Evolutionary conservation across 2,797 vertebrate species (phyloP).

Genomic region (Eospalax fontanierii): DNA sequence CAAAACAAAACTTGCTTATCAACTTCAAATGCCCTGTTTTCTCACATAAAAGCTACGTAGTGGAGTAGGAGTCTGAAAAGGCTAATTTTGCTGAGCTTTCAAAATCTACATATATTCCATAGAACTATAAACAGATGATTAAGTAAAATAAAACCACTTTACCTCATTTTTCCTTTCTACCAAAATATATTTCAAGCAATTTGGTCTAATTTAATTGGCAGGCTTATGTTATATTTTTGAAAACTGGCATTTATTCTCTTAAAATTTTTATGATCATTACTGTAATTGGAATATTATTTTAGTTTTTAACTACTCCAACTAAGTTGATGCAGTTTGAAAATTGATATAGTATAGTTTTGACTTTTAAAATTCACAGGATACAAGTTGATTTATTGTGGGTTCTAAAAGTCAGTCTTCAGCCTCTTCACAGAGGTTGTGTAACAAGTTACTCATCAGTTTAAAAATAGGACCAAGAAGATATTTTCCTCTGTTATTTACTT

Average conservation of each 20-base stretch:
- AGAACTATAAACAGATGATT: constrained; percentile 27
- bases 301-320: constrained; percentile 26
- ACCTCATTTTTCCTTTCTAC: constrained; percentile 60
- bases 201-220: constrained; percentile 45
- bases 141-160: constrained; percentile 58
- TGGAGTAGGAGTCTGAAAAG: constrained; percentile 5
- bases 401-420: neutral
- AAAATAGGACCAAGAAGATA: constrained; percentile 23
- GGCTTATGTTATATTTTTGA: constrained; percentile 65
- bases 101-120: constrained; percentile 13
- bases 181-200: constrained; percentile 50
- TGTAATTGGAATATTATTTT: constrained; percentile 51
- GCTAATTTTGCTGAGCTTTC: constrained; percentile 16
- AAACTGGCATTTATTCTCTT: constrained; percentile 65
- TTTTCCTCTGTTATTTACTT: too few relatives aligned
- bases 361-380: constrained; percentile 44
- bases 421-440: constrained; percentile 6
- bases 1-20: constrained; percentile 10
- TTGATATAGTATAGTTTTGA: neutral
- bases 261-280: constrained; percentile 32
- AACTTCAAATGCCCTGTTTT: neutral
- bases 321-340: constrained; percentile 40
- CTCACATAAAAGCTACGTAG: constrained; percentile 13
- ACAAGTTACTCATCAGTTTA: constrained; percentile 22
- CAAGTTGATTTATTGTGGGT: constrained; percentile 18